Evolutionary conservation across 1,140 invertebrate species (phyloP), one percentile per base, ranked within the genome.

Genomic region (Pteromalus puparum): DNA sequence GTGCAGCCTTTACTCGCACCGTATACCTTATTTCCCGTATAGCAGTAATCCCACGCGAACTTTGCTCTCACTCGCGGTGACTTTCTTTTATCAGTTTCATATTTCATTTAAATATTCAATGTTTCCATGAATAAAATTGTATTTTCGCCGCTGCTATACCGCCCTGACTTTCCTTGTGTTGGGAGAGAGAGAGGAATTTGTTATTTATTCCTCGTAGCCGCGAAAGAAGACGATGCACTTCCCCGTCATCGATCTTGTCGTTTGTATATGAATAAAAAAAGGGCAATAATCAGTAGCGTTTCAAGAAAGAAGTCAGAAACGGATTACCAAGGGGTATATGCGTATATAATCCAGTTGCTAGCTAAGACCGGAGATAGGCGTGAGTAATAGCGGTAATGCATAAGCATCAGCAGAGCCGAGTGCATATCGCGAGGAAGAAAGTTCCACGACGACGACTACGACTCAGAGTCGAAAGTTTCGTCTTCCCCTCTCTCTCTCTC

Each of bases 341-440:
- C 9, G 9, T 42, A 21, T 42, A 21, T 70, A 28, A 70, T 70
- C 68, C 30, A 26, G 28, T 30, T 28, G 68, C 28, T 28, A 28
- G 68, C 28, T 28, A 28, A 70, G 10, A 10, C 26, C 24, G 24
- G 68, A 70, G 68, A 26, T 30, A 70, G 30, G 68, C 68, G 7
- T 70, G 68, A 70, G 68, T 70, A 70, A 70, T 70, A 70, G 68
- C 26, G 10, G 68, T 28, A 70, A 70, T 70, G 68, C 68, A 70
- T 30, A 28, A 70, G 68, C 10, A 70, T 70, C 68, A 70, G 28
- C 61, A 28, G 68, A 4, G 21, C 26, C 28, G 12, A 70, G 68
- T 70, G 24, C 15, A 70, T 70, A 70, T 70, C 68, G 68, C 12
- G 18, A 61, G 18, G 53, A 61, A 61, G 53, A 61, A 61, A 61